Percentiles rank a stretch among this genome's conserved stretches.
These are phyloP conservation scores for Apostichopus parvimensis DNA, from an alignment of 35 echinoderm and acorn worm genomes.

Conservation along the genomic window DNA sequence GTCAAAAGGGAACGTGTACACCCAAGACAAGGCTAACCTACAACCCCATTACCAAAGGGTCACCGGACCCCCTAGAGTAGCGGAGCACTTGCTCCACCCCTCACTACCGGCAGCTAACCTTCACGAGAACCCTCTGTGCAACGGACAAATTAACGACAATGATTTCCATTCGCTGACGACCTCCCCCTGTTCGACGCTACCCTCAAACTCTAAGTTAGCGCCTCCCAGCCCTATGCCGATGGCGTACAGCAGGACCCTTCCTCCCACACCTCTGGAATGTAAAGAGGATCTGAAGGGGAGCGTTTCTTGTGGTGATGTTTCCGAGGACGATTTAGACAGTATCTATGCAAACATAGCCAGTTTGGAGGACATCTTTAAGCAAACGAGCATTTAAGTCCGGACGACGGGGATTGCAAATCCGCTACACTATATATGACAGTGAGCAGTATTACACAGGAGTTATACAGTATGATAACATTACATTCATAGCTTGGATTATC, in stretches of 20 bases:
- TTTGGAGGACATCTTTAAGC: constrained; percentile 31
- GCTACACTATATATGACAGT: no score
- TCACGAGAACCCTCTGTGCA: not conserved
- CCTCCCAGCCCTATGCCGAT: not conserved
- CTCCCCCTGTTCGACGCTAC: constrained; percentile 38
- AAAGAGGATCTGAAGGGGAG: not conserved
- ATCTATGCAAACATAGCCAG: constrained; percentile 51
- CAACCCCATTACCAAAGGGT: constrained; percentile 49
- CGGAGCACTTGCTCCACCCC: not conserved
- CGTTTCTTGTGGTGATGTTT: constrained; percentile 16
- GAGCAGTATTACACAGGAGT: not conserved
- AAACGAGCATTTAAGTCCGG: constrained; percentile 31
- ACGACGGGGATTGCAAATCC: no score
- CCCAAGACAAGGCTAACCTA: not conserved
- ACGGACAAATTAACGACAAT: not conserved
- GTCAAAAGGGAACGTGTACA: constrained; percentile 44
- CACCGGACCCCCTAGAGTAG: constrained; percentile 28
- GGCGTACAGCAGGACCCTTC: constrained; percentile 41
- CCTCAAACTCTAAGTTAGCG: constrained; percentile 39
- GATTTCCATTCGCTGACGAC: not conserved
- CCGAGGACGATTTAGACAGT: constrained; percentile 43
- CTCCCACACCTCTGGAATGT: constrained; percentile 39
- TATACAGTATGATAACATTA: not conserved
- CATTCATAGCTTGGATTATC: not conserved
- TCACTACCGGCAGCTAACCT: not conserved